A percentile compares a stretch with the other conserved stretches of the same genome.
Conservation (phyloP, 2,113 vertebrate species). For the Galemys pyrenaicus region DNA sequence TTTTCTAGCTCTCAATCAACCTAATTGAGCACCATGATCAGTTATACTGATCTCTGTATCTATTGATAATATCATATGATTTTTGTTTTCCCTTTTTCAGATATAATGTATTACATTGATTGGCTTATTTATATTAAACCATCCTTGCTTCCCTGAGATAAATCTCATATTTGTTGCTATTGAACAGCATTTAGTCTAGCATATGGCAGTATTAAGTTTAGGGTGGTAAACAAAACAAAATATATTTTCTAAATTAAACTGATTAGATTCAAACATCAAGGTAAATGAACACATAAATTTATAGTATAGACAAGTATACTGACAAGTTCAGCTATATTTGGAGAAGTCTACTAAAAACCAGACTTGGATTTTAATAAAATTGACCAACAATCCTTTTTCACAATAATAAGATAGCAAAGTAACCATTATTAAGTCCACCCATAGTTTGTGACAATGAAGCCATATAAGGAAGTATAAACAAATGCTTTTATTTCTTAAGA, state of each 20-base stretch:
- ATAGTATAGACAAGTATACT: not conserved
- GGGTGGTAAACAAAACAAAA: slow-evolving; percentile 7
- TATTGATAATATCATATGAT: too few relatives aligned
- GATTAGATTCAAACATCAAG: not conserved
- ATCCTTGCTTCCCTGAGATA: too few relatives aligned
- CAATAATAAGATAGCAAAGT: not conserved
- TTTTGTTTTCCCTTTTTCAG: too few relatives aligned
- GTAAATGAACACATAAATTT: not conserved
- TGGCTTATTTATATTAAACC: too few relatives aligned
- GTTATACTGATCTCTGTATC: not conserved
- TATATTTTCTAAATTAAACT: slow-evolving; percentile 38
- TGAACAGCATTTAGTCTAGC: not conserved
- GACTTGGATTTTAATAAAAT: slow-evolving; percentile 32
- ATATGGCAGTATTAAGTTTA: slow-evolving; percentile 5
- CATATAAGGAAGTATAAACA: not conserved
- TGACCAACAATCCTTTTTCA: not conserved
- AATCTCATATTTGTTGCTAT: not conserved
- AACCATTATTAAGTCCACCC: slow-evolving; percentile 17
- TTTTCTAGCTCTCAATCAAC: not conserved
- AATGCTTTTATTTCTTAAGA: slow-evolving; percentile 39
- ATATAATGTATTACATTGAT: too few relatives aligned
- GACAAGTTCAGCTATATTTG: not conserved
- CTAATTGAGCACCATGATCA: not conserved
- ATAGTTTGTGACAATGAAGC: slow-evolving; percentile 8
- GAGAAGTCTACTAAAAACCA: not conserved